A percentile compares a stretch with the other conserved stretches of the same genome.
These are phyloP conservation scores for Conus ventricosus DNA, from an alignment of 1,140 invertebrate genomes.

Conservation along the genomic window DNA sequence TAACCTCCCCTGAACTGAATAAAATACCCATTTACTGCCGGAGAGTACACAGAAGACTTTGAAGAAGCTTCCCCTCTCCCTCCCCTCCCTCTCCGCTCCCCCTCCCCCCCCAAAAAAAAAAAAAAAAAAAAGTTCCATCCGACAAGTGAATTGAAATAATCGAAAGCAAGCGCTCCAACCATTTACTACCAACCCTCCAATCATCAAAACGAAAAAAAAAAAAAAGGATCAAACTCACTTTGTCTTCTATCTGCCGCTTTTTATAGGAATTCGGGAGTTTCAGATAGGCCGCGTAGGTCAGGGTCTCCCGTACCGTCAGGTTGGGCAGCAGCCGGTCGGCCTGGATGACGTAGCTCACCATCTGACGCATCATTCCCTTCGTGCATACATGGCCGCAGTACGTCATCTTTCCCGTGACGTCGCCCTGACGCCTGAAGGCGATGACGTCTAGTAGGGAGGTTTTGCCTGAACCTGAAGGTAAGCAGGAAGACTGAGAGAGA, in stretches of 20 bases:
- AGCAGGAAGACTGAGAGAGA: background rate
- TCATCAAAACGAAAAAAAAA: too few relatives aligned
- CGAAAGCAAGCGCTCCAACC: too few relatives aligned
- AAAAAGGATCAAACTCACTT: conserved; percentile 18
- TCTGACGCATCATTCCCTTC: conserved; percentile 44
- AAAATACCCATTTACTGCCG: too few relatives aligned
- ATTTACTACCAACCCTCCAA: too few relatives aligned
- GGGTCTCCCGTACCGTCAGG: conserved; percentile 60
- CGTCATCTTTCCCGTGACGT: conserved; percentile 48
- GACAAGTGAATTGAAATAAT: too few relatives aligned
- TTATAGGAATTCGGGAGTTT: conserved; percentile 48
- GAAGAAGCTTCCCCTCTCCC: background rate
- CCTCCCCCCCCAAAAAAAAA: background rate
- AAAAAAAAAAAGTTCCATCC: too few relatives aligned
- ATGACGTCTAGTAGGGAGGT: conserved; percentile 62
- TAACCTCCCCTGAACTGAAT: too few relatives aligned
- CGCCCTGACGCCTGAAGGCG: conserved; percentile 46
- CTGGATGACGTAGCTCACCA: conserved; percentile 61
- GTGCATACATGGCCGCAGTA: conserved; percentile 46
- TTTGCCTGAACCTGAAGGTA: conserved; percentile 55
- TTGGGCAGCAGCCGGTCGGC: conserved; percentile 62
- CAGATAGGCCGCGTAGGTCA: conserved; percentile 58
- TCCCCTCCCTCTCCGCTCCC: background rate
- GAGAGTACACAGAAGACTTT: too few relatives aligned
- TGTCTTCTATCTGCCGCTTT: conserved; percentile 37